These are phyloP conservation scores for Fistularia tabacaria DNA, from an alignment of 2,797 vertebrate species.

Conservation along the genomic window DNA sequence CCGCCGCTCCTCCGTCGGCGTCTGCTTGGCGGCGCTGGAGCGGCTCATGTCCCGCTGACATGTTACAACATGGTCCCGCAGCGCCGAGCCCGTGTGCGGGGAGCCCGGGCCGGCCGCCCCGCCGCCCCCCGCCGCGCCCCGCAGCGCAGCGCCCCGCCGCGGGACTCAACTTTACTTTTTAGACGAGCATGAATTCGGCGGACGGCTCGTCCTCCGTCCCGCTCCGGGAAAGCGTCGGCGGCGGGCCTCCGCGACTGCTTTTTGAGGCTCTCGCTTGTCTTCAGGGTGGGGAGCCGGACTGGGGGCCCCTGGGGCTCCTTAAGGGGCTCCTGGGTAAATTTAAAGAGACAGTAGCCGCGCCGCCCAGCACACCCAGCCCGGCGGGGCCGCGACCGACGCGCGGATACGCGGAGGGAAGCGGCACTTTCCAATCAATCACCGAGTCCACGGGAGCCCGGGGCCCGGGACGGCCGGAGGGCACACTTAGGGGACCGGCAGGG, in stretches of 20 bases:
- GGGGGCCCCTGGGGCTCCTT: conserved; percentile 98
- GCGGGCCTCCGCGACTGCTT: conserved; percentile 72
- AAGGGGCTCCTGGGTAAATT: conserved; percentile 99
- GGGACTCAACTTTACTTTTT: conserved; percentile 78
- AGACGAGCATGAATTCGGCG: conserved; percentile 26
- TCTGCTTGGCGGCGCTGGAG: conserved; percentile 30
- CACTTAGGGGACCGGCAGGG: too few species aligned
- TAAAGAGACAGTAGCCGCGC: conserved; percentile 90
- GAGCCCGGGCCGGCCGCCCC: too few species aligned
- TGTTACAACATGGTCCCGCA: conserved; percentile 52
- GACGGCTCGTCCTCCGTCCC: background rate
- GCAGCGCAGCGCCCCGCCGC: conserved; percentile 46
- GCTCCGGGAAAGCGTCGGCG: conserved; percentile 34
- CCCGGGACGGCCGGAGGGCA: too few species aligned
- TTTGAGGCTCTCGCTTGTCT: conserved; percentile 81
- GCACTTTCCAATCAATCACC: too few species aligned
- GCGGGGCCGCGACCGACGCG: too few species aligned
- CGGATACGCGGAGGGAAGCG: too few species aligned
- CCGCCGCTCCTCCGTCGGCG: conserved; percentile 40
- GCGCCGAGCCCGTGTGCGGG: conserved; percentile 44
- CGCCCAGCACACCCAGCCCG: conserved; percentile 55
- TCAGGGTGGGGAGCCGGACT: conserved; percentile 90
- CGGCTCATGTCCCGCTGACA: conserved; percentile 24
- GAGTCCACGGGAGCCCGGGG: too few species aligned
- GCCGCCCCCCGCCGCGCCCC: conserved; percentile 23